A percentile compares a stretch with the other conserved stretches of the same genome.
These are phyloP conservation scores for Scytalopus superciliaris DNA, from an alignment of 2,113 vertebrate species.

Conservation along the genomic window DNA sequence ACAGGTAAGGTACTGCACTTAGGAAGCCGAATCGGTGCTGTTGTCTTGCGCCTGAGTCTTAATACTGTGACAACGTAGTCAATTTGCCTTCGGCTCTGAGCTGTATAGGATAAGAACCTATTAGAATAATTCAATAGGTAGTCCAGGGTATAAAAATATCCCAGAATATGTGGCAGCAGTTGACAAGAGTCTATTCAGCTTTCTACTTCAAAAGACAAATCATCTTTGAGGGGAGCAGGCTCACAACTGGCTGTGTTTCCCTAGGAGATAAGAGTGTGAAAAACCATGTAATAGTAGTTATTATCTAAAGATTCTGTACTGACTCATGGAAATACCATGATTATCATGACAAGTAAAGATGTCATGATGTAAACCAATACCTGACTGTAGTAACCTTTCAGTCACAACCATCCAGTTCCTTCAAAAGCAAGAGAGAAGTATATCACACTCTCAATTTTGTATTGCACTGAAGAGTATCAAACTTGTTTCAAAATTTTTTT, in stretches of 20 bases:
- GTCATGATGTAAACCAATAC: background rate
- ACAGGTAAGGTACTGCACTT: background rate
- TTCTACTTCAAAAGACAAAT: background rate
- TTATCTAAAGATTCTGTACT: background rate
- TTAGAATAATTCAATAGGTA: background rate
- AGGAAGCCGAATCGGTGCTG: background rate
- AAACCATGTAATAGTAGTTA: background rate
- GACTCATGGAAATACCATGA: background rate
- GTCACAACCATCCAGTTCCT: background rate
- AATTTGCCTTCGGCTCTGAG: background rate
- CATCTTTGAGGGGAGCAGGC: background rate
- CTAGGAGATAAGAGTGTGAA: background rate
- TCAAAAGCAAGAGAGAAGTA: background rate
- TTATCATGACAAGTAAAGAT: background rate
- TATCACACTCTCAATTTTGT: rapidly evolving
- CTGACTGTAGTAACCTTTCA: background rate
- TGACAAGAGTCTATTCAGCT: background rate
- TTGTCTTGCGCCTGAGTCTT: background rate
- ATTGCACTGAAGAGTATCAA: background rate
- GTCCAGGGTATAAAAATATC: background rate
- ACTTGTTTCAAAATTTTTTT: background rate
- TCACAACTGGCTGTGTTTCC: background rate
- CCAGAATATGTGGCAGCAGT: background rate
- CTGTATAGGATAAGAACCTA: background rate
- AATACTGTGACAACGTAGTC: background rate